A percentile compares a stretch with the other conserved stretches of the same genome.
phyloP scores from a whole-genome alignment of 2,888 invertebrate genomes.

The Phragmatobia fuliginosa region DNA sequence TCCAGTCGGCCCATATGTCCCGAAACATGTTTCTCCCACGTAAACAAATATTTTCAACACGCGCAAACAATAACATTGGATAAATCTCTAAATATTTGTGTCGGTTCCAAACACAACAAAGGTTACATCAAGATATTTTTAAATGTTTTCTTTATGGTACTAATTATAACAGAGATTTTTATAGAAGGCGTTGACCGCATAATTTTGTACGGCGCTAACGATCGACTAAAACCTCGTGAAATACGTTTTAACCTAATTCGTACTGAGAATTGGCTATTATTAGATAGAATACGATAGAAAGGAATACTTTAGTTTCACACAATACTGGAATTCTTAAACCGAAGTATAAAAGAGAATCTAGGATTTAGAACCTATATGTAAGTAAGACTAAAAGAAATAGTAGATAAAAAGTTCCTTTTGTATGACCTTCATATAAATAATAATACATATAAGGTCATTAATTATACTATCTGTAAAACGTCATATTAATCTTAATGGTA shows the following conservation, averaged over 20 bases:
- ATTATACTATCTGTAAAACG: too few relatives aligned
- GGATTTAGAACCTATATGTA: too few relatives aligned
- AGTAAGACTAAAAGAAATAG: too few relatives aligned
- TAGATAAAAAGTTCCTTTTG: not conserved
- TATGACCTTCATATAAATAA: not conserved
- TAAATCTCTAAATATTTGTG: conserved; percentile 13
- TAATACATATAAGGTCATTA: too few relatives aligned
- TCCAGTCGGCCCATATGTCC: not conserved
- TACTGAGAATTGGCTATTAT: conserved; percentile 1
- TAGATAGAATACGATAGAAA: not conserved
- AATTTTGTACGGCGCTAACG: not conserved
- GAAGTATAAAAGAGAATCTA: not conserved
- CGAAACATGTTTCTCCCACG: not conserved
- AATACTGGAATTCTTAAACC: not conserved
- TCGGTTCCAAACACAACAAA: conserved; percentile 16
- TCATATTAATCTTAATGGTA: too few relatives aligned
- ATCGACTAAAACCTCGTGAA: not conserved
- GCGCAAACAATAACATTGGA: conserved; percentile 6
- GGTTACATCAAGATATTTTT: conserved; percentile 12
- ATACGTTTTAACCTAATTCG: conserved; percentile 2
- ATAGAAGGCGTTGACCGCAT: conserved; percentile 18
- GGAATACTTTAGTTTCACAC: not conserved
- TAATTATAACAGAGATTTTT: conserved; percentile 18
- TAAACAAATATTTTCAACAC: not conserved
- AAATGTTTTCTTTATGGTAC: conserved; percentile 7